Evolutionary conservation across 2,113 vertebrate genomes (phyloP).

Genomic region (Axis porcinus): DNA sequence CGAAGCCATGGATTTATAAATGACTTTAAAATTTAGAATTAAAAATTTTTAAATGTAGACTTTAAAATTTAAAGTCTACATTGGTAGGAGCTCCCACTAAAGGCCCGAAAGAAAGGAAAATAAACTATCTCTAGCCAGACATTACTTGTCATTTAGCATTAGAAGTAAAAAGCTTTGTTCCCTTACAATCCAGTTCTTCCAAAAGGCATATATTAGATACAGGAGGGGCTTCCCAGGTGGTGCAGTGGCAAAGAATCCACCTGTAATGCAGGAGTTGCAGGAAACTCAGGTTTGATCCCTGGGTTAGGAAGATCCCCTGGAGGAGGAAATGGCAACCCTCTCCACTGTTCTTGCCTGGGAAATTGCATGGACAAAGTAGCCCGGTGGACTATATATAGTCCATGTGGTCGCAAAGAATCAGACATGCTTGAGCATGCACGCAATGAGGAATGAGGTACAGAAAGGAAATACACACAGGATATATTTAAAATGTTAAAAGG

Average conservation of each 20-base stretch:
- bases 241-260: background rate
- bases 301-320: background rate
- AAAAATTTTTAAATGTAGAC: too few species aligned
- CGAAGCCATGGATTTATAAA: background rate
- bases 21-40: background rate
- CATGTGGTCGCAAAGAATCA: background rate
- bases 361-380: background rate
- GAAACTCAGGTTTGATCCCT: background rate
- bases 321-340: background rate
- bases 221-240: background rate
- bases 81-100: background rate
- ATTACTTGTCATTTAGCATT: background rate
- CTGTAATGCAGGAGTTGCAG: background rate
- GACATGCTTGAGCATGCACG: background rate
- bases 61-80: background rate
- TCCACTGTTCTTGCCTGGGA: background rate
- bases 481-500: background rate
- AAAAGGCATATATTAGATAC: background rate
- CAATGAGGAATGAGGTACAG: background rate
- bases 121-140: background rate
- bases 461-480: background rate
- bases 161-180: background rate
- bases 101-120: background rate
- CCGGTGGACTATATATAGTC: background rate
- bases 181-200: background rate